Percentiles rank a stretch among this genome's conserved stretches.
phyloP scores from a whole-genome alignment of 1,140 invertebrate genomes.

The Druon quercuslanigerum region DNA sequence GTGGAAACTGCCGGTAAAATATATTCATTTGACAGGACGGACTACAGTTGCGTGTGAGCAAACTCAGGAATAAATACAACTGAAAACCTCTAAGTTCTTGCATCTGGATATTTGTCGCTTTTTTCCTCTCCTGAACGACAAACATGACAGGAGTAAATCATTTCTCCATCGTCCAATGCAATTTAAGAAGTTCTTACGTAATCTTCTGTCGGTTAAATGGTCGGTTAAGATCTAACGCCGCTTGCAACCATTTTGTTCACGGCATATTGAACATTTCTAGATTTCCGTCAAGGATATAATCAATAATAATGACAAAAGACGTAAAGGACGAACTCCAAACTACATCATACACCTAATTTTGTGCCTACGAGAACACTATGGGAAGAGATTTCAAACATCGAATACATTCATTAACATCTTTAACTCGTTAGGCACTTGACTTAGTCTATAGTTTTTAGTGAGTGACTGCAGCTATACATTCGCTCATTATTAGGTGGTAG shows the following conservation, averaged over 20 bases:
- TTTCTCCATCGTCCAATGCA: constrained; percentile 10
- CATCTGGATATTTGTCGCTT: not conserved
- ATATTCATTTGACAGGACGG: not conserved
- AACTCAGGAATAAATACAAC: not conserved
- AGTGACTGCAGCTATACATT: too few relatives aligned
- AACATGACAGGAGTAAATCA: constrained; percentile 13
- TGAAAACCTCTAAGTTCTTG: not conserved
- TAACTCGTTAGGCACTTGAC: too few relatives aligned
- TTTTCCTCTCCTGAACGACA: constrained; percentile 10
- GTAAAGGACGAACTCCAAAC: too few relatives aligned
- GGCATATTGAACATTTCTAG: not conserved
- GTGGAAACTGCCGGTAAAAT: not conserved
- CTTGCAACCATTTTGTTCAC: not conserved
- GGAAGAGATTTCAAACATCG: too few relatives aligned
- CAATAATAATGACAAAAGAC: not conserved
- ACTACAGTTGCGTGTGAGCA: not conserved
- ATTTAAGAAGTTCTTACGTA: not conserved
- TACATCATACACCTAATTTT: too few relatives aligned
- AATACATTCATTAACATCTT: too few relatives aligned
- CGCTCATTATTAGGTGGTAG: too few relatives aligned
- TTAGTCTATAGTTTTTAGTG: too few relatives aligned
- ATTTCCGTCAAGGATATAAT: not conserved
- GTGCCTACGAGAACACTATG: too few relatives aligned
- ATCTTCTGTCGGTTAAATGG: not conserved
- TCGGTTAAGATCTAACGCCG: not conserved